Conservation (phyloP, 2,888 invertebrate species). For the Watsonalla cultraria region DNA sequence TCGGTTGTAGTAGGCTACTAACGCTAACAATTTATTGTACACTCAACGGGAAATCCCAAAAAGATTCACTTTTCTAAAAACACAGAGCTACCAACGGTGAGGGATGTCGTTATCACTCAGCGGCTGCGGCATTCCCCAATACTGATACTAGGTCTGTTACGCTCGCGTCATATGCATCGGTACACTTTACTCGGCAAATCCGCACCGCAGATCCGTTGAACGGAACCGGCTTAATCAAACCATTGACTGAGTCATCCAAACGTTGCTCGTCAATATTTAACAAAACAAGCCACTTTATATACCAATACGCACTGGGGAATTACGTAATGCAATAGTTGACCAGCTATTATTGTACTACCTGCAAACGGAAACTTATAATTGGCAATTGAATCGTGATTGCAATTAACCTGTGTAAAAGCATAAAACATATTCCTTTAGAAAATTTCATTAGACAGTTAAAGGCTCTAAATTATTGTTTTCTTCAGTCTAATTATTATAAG, state of each 20-base stretch:
- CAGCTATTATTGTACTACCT: neutral
- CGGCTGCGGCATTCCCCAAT: constrained; percentile 62
- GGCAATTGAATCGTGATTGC: too few species aligned
- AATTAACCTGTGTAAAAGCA: too few species aligned
- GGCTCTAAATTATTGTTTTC: too few species aligned
- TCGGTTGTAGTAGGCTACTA: constrained; percentile 8
- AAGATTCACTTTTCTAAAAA: neutral
- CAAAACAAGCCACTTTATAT: constrained; percentile 30
- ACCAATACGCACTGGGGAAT: constrained; percentile 22
- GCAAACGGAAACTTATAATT: too few species aligned
- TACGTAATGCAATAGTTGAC: neutral
- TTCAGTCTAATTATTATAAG: too few species aligned
- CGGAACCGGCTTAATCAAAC: constrained; percentile 43
- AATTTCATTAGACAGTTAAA: too few species aligned
- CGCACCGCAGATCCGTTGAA: constrained; percentile 30
- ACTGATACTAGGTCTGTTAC: constrained; percentile 11
- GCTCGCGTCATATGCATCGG: constrained; percentile 33
- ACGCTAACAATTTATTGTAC: neutral
- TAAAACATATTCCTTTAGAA: too few species aligned
- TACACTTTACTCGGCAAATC: constrained; percentile 33
- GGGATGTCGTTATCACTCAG: constrained; percentile 34
- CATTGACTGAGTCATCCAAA: constrained; percentile 46
- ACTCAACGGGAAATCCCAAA: neutral
- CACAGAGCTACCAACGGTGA: neutral
- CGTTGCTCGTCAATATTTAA: constrained; percentile 30